These are phyloP conservation scores for Drosophila arawakana DNA, from an alignment of 1,140 invertebrate species.

Conservation along the genomic window DNA sequence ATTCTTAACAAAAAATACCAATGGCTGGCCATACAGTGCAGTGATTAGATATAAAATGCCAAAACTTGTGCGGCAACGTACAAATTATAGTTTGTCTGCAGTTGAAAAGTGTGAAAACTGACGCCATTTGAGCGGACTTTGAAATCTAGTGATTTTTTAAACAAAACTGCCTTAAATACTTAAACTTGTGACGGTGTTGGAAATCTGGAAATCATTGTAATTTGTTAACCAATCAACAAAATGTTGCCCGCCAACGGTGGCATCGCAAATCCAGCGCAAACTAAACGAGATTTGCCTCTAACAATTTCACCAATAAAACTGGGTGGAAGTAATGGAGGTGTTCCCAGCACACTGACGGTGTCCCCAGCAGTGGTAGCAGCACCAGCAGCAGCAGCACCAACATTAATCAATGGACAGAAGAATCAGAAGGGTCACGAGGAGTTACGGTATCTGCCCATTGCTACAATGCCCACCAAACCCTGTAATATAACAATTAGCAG, in stretches of 20 bases:
- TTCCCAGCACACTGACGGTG: too few species aligned
- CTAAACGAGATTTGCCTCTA: conserved; percentile 38
- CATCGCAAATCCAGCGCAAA: conserved; percentile 28
- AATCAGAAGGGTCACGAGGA: conserved; percentile 40
- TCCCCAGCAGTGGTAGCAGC: conserved; percentile 14
- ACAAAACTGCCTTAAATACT: conserved; percentile 10
- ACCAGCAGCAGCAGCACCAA: background rate
- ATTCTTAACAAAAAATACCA: conserved; percentile 59
- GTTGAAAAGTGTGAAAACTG: conserved; percentile 58
- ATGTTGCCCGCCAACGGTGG: conserved; percentile 61
- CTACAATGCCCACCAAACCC: conserved; percentile 56
- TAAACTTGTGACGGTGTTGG: background rate
- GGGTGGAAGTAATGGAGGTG: conserved; percentile 9
- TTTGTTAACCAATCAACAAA: background rate
- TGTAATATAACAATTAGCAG: conserved; percentile 53
- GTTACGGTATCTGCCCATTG: conserved; percentile 59
- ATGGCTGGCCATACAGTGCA: conserved; percentile 28
- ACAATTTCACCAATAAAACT: conserved; percentile 27
- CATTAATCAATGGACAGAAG: conserved; percentile 6
- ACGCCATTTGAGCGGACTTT: conserved; percentile 48
- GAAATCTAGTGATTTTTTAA: background rate
- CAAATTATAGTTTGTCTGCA: conserved; percentile 45
- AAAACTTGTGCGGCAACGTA: conserved; percentile 75
- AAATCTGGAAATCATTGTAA: background rate
- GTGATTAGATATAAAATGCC: conserved; percentile 62